phyloP scores from a whole-genome alignment of 2,888 invertebrate genomes.

The Ceramica pisi region DNA sequence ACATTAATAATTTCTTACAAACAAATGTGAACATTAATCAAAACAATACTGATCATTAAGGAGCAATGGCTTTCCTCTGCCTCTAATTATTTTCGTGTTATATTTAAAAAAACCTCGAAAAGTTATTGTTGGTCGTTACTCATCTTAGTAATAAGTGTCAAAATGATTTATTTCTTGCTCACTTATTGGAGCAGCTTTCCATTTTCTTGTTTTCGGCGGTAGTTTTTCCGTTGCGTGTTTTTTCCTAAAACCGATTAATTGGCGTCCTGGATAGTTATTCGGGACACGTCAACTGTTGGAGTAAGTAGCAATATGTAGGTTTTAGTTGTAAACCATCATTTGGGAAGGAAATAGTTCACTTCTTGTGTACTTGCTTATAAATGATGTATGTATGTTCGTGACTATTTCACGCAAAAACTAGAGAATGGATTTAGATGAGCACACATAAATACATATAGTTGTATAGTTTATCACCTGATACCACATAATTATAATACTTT shows the following conservation, averaged over 20 bases:
- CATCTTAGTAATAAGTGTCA: slow-evolving; percentile 82
- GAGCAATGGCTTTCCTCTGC: slow-evolving; percentile 61
- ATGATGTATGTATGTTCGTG: too few relatives aligned
- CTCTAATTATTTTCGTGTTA: slow-evolving; percentile 73
- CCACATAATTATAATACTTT: not conserved
- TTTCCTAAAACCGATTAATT: slow-evolving; percentile 38
- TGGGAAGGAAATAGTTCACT: not conserved
- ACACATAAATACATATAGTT: too few relatives aligned
- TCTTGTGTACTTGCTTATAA: too few relatives aligned
- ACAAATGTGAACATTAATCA: slow-evolving; percentile 58
- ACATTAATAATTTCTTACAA: slow-evolving; percentile 29
- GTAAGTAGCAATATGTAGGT: not conserved
- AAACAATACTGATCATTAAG: slow-evolving; percentile 56
- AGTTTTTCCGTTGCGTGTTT: slow-evolving; percentile 29
- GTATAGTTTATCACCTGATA: too few relatives aligned
- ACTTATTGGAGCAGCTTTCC: slow-evolving; percentile 69
- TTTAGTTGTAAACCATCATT: not conserved
- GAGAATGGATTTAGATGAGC: too few relatives aligned
- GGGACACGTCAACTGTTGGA: slow-evolving; percentile 26
- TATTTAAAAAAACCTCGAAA: slow-evolving; percentile 67
- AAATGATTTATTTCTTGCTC: slow-evolving; percentile 77
- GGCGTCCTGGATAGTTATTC: slow-evolving; percentile 24
- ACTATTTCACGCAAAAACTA: too few relatives aligned
- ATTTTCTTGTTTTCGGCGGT: slow-evolving; percentile 58
- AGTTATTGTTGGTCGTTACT: slow-evolving; percentile 77